A percentile compares a stretch with the other conserved stretches of the same genome.
These are phyloP conservation scores for Drosophila obscura DNA, from an alignment of 1,140 invertebrate genomes.

Conservation along the genomic window DNA sequence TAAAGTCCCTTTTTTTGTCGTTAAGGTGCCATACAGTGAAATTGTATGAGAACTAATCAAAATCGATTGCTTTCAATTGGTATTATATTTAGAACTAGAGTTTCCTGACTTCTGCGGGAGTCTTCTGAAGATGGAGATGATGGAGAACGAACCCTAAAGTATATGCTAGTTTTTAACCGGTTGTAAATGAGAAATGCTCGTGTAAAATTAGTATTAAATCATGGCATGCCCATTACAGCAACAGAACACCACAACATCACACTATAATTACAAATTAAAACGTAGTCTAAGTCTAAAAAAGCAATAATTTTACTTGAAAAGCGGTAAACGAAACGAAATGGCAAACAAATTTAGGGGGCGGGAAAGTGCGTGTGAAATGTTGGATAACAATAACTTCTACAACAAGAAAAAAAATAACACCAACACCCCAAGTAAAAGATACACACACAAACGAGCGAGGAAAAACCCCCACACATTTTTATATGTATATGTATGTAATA, in stretches of 20 bases:
- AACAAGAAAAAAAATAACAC: slow-evolving; percentile 11
- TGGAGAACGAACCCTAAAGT: slow-evolving; percentile 33
- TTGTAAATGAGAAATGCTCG: slow-evolving; percentile 72
- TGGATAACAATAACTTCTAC: slow-evolving; percentile 44
- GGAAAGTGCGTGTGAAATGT: slow-evolving; percentile 34
- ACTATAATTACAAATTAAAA: slow-evolving; percentile 60
- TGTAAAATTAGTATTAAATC: slow-evolving; percentile 64
- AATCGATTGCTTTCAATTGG: slow-evolving; percentile 35
- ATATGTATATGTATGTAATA: slow-evolving; percentile 66
- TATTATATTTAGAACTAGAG: slow-evolving; percentile 19
- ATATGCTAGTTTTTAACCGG: slow-evolving; percentile 75
- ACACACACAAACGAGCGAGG: slow-evolving; percentile 52
- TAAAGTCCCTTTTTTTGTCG: slow-evolving; percentile 21
- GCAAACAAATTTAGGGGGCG: slow-evolving; percentile 28
- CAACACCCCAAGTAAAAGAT: slow-evolving; percentile 1
- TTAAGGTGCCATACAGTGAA: slow-evolving; percentile 37
- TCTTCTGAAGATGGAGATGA: slow-evolving; percentile 1
- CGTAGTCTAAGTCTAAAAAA: slow-evolving; percentile 69
- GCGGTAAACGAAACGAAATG: slow-evolving; percentile 24
- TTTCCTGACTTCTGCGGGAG: slow-evolving; percentile 33
- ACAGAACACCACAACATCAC: slow-evolving; percentile 47
- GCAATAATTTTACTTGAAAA: slow-evolving; percentile 77
- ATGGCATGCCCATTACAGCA: slow-evolving; percentile 34
- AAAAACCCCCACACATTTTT: slow-evolving; percentile 57
- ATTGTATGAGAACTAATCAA: slow-evolving; percentile 47